These are phyloP conservation scores for Acronicta alni DNA, from an alignment of 2,888 invertebrate species.

Conservation along the genomic window DNA sequence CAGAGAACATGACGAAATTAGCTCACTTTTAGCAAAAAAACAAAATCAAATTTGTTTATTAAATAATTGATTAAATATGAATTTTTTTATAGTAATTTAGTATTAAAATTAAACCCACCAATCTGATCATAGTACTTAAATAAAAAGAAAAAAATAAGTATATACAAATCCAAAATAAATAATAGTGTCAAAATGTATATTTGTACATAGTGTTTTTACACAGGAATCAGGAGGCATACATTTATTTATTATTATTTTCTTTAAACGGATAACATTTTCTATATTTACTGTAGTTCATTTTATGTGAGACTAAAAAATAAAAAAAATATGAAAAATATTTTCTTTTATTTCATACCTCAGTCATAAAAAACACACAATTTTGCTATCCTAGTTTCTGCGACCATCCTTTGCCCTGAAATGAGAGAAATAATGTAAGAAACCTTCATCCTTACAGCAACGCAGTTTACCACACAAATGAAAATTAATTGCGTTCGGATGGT, in stretches of 20 bases:
- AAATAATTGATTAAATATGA: conserved; percentile 1
- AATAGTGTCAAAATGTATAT: conserved; percentile 77
- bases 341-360: conserved; percentile 51
- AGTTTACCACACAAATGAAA: too few species aligned
- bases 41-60: background rate
- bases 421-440: too few species aligned
- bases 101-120: conserved; percentile 67
- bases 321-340: conserved; percentile 62
- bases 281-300: conserved; percentile 76
- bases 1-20: conserved; percentile 12
- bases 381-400: conserved; percentile 49
- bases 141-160: conserved; percentile 13
- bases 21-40: conserved; percentile 11
- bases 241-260: conserved; percentile 76
- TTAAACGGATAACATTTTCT: conserved; percentile 71
- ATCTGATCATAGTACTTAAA: conserved; percentile 51
- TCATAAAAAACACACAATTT: conserved; percentile 30
- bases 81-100: conserved; percentile 22
- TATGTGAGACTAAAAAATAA: conserved; percentile 74
- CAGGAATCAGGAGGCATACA: conserved; percentile 82
- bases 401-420: conserved; percentile 71
- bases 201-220: conserved; percentile 79
- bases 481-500: too few species aligned
- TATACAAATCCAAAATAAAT: conserved; percentile 30
- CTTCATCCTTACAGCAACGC: too few species aligned